Evolutionary conservation across 1,140 invertebrate genomes (phyloP), one percentile per base, ranked within the genome.

Genomic region (Temnothorax nylanderi): DNA sequence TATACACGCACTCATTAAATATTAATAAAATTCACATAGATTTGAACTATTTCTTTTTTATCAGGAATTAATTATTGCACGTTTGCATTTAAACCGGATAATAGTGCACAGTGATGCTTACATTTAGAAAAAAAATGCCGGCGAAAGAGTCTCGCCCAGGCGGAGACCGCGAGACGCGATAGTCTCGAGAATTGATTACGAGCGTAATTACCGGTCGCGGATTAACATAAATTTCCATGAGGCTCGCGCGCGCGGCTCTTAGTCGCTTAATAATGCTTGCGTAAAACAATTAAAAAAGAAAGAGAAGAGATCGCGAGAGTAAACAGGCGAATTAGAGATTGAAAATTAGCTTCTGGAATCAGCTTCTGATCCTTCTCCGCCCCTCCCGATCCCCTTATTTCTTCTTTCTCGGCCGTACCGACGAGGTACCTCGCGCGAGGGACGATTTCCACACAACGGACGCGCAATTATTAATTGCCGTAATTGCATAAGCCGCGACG

Each of bases 161-260:
- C 41, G 71, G 18, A 87, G 85, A 84, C 56, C 80, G 44, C 78
- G 71, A 80, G 64, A 75, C 71, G 71, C 77, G 87, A 89, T 87
- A 87, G 80, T 67, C 80, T 26, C 69, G 71, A 87, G 85, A 90
- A 91, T 91, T 91, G 87, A 91, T 90, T 90, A 89, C 65, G 62
- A 41, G 85, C 84, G 87, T 88, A 91, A 91, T 91, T 91, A 88
- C 84, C 69, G 75, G 44, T 26, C 34, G 18, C 32, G 44, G 32
- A 90, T 91, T 91, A 89, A n/a, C 90, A 91, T 91, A 87, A 90
- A 91, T 91, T 87, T 88, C 62, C 90, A 90, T 90, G 77, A 84
- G 58, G 62, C 67, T 81, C 72, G 72, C 67, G 49, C 65, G 67
- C 65, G 37, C 65, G 54, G 8, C 21, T 60, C 47, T 60, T 62